Evolutionary conservation across 2,113 vertebrate genomes (phyloP), one percentile per base, ranked within the genome.

Genomic region (Plotosus lineatus): DNA sequence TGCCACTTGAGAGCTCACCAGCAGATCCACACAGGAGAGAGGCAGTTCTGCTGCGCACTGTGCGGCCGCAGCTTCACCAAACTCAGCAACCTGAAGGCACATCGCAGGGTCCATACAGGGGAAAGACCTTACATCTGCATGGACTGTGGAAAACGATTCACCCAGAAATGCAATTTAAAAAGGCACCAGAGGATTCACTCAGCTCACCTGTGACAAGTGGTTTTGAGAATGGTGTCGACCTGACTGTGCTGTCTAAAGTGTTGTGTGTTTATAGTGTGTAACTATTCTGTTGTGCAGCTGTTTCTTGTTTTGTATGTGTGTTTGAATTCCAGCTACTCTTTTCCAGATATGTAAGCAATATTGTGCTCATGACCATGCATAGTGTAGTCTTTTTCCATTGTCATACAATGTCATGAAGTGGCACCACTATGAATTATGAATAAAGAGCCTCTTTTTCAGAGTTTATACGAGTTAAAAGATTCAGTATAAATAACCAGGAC

Each of bases 61-160:
- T 95, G 93, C 3, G 93, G 92, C 0, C 91, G 93, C 75, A 94
- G 91, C 84, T 94, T 93, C 87, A 93, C 91, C 75, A 93, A 94
- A 83, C 89, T 93, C 65, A 93, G 92, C 82, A 94, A 94, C 86
- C 90, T 95, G 48, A 93, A 93, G 65, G 93, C 92, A 2, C 92
- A 95, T 85, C 88, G 93, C 2, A 87, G 91, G 1, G 92, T 92
- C 17, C 94, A 94, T 88, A 94, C 91, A 0, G 92, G 94, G 1
- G 92, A 95, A 87, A 90, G 92, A 73, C 92, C 92, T 0, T 94
- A 92, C 87, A 90, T 91, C 84, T 95, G 93, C 82, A 53, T 87
- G 33, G 90, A 91, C 23, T 95, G 94, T 1, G 93, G 94, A n/a
- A 95, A 94, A 75, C 87, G 90, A 72, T 95, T 94, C 82, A 92